Evolutionary conservation across 2,797 vertebrate genomes (phyloP), one percentile per base, ranked within the genome.

Genomic region (Acrocephalus scirpaceus): DNA sequence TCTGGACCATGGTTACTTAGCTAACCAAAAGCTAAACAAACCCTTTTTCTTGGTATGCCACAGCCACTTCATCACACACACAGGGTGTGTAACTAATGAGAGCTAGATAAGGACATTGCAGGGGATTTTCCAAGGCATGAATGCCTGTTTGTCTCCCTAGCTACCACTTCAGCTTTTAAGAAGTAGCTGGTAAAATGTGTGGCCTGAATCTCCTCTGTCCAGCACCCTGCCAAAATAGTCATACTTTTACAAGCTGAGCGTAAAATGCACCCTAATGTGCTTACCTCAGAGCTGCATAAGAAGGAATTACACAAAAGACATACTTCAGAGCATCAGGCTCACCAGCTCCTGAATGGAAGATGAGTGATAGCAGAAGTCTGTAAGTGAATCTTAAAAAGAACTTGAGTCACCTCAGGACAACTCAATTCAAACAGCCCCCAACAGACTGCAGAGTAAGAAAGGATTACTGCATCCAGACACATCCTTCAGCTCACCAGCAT

Each of bases 331-430:
- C 48, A 78, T 40, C n/a, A 74, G 30, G 29, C 34, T 94, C 61
- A 73, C 42, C 40, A 76, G 3, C 15, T 72, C 47, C 79, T 3
- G 3, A 58, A 86, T 34, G 26, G 66, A 85, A 75, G 51, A 85
- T 56, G 57, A 86, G 42, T 29, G 54, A 75, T 62, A 88, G 81
- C 75, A 93, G 26, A 73, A 91, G 54, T 47, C 65, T 92, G 26
- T 47, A 57, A 90, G 58, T 11, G 44, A 90, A 81, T 42, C 66
- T 90, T 81, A 64, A 75, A 75, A 90, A 79, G 36, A 77, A 21
- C 45, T 86, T 73, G 78, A 73, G 51, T 81, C 76, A 81, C 56
- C 54, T 90, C 54, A 90, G 82, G 66, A 92, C 38, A 88, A 34
- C 22, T 27, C 29, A 70, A 73, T 58, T 79, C 45, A 60, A 94